These are phyloP conservation scores for Erebia ligea DNA, from an alignment of 2,888 invertebrate genomes.

Conservation along the genomic window DNA sequence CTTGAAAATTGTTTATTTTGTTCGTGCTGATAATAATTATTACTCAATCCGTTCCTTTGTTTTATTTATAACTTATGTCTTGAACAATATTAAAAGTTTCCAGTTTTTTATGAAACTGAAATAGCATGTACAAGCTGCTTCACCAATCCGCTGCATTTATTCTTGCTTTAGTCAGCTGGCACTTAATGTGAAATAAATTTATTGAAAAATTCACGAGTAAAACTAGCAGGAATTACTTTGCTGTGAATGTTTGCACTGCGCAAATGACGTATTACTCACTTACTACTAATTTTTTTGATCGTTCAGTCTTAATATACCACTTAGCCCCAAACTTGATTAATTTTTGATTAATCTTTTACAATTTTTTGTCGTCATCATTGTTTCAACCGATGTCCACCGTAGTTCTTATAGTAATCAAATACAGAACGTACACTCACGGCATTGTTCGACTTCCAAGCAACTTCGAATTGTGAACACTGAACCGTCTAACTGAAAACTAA, in stretches of 20 bases:
- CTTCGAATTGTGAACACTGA: constrained; percentile 16
- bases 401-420: not conserved
- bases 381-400: not conserved
- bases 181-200: too few species aligned
- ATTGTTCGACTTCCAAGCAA: not conserved
- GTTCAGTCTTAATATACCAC: too few species aligned
- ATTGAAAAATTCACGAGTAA: not conserved
- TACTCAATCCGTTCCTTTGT: constrained; percentile 1
- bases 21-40: not conserved
- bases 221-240: too few species aligned
- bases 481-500: not conserved
- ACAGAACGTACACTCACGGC: not conserved
- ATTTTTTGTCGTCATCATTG: not conserved
- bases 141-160: too few species aligned
- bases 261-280: too few species aligned
- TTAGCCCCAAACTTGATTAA: too few species aligned
- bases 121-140: too few species aligned
- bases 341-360: too few species aligned
- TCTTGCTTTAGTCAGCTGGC: too few species aligned
- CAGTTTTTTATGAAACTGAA: too few species aligned
- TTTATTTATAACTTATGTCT: not conserved
- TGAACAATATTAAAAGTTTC: not conserved
- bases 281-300: too few species aligned
- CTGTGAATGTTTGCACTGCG: too few species aligned
- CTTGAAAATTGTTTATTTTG: constrained; percentile 1